Base-by-base conservation (phyloP, 2,113 vertebrate species). In the Symphodus melops region DNA sequence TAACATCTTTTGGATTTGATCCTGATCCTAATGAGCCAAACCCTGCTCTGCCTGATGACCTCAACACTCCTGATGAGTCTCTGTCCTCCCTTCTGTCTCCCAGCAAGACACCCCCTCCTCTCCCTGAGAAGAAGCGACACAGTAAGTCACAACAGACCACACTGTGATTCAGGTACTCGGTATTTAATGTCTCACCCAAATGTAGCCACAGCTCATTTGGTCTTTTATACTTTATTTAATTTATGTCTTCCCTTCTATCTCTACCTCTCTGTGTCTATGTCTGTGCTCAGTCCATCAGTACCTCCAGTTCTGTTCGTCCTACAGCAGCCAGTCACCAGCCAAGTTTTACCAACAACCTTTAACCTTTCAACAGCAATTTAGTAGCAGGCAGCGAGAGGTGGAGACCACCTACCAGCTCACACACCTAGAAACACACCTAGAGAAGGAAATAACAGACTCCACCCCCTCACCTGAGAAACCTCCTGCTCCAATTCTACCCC, bases 121-220 rank as follows among this genome's bases (percentile, higher is more conserved):
- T 98, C 0, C 97, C 97, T 0, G 96, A 98, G 87, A 98, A 98
- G 93, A 98, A 97, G 90, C 95, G 95, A 53, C 95, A 97, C 93
- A 97, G 97, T 98, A 92, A 97, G 97, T 90, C 25, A n/a, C 68
- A 56, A 6, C 21, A 2, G 19, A 59, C 13, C 21, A 36, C 41
- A 12, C 9, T 21, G 10, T 14, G 21, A 7, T n/a, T 33, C 44
- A 11, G 14, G n/a, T n/a, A 1, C 12, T 12, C 11, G 11, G 39
- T 41, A 11, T 41, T 41, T 2, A 41, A 41, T 41, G 39, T 41
- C 0, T 33, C 4, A 20, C 0, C 37, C 41, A 37, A 69, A 11
- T 36, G 42, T 11, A 44, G 42, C 42, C 42, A 16, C 13, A 14
- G 42, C 42, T 14, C 12, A 14, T 14, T 44, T 13, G 1, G 11